Evolutionary conservation across 64 coral and sea anemone genomes (phyloP).

Genomic region (Montipora sp.): DNA sequence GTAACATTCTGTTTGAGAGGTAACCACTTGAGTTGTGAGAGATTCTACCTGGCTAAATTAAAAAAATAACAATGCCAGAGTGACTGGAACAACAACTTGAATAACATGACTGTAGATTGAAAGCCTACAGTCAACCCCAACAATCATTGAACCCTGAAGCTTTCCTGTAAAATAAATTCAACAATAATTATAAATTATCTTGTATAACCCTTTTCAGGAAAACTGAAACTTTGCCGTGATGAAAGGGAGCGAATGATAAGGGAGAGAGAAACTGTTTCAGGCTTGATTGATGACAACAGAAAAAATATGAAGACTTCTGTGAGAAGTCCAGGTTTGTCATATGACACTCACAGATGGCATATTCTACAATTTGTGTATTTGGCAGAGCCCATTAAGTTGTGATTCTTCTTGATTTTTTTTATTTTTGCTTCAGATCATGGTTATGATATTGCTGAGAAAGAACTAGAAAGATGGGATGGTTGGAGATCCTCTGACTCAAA

Average conservation of each 20-base stretch:
- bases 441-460: not conserved
- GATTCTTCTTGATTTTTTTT: not conserved
- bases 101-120: no score
- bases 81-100: no score
- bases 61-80: no score
- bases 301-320: not conserved
- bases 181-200: not conserved
- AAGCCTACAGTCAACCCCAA: no score
- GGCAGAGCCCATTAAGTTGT: not conserved
- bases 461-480: slow-evolving; percentile 2
- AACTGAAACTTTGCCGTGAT: slow-evolving; percentile 83
- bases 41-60: no score
- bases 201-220: slow-evolving; percentile 54
- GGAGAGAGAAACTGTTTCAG: not conserved
- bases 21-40: no score
- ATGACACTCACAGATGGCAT: not conserved
- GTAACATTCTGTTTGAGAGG: no score
- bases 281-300: not conserved
- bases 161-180: not conserved
- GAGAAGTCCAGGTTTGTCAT: not conserved
- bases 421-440: not conserved
- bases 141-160: not conserved
- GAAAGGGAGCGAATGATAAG: slow-evolving; percentile 88
- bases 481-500: slow-evolving; percentile 6
- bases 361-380: not conserved